Evolutionary conservation across 1,140 invertebrate species (phyloP), one percentile per base, ranked within the genome.

Genomic region (Papilio polyxenes): DNA sequence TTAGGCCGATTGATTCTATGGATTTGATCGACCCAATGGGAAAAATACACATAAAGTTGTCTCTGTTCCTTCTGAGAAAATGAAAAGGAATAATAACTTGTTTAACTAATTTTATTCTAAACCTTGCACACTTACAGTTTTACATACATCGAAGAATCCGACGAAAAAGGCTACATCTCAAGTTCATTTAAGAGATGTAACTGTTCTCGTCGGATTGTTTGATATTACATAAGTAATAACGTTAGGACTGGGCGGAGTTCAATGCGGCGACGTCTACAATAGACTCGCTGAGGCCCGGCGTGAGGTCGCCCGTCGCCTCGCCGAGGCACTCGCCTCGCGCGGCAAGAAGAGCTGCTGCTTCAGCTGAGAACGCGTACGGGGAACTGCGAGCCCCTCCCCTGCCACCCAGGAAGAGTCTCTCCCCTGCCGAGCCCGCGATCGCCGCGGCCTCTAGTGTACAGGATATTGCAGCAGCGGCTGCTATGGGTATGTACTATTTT

Each of bases 261-360:
- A 96, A 96, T 88, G 95, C 95, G 59, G 95, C 95, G 8, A 95
- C 95, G n/a, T 95, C 95, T 11, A 95, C 95, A 23, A 95, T 96
- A 80, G 95, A 95, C 83, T 95, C 94, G 1, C 87, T 96, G 3
- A 94, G 95, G 0, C 93, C 92, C 0, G 88, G 89, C 0, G 87
- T 88, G 0, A 83, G 92, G 0, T 93, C 92, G 0, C 91, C 92
- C 0, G 86, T 84, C 0, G 91, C 88, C 0, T 94, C 93, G 15
- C 94, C 94, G 0, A 85, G 93, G 0, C 92, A 94, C 69, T 94
- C 92, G 1, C 94, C 94, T 0, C 86, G 93, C 4, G 91, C 93
- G 0, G 76, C 86, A 0, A 85, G 93, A 0, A 84, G 86, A 23
- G 87, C 86, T 1, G 87, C 87, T 8, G 86, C 87, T 5, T 87